Evolutionary conservation across 2,113 vertebrate species (phyloP).

Genomic region (Epinephelus moara): DNA sequence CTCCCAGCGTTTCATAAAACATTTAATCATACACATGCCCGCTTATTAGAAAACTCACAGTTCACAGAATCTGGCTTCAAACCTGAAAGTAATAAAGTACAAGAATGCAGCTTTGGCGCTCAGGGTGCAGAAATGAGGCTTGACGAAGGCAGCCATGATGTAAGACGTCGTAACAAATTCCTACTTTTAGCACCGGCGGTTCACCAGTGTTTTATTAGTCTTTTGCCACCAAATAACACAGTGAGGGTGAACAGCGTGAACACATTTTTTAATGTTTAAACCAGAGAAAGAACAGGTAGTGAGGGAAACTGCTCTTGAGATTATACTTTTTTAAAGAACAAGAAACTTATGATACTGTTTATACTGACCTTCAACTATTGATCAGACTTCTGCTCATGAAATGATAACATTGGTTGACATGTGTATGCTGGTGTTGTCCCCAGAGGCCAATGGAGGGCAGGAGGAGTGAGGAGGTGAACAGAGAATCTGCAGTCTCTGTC

Average conservation of each 20-base stretch:
- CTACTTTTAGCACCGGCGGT: conserved; percentile 25
- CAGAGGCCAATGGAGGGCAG: conserved; percentile 18
- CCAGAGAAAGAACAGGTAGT: background rate
- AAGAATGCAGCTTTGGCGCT: conserved; percentile 43
- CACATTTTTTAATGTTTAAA: background rate
- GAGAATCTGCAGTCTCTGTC: conserved; percentile 20
- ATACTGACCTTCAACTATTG: background rate
- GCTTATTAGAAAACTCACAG: conserved; percentile 11
- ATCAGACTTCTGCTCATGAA: background rate
- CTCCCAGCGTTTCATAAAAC: conserved; percentile 24
- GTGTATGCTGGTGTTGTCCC: background rate
- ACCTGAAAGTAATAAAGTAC: conserved; percentile 48
- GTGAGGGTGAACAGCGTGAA: background rate
- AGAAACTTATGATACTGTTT: background rate
- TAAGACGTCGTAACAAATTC: conserved; percentile 39
- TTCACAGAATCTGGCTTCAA: conserved; percentile 33
- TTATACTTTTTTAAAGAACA: background rate
- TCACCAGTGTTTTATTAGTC: conserved; percentile 34
- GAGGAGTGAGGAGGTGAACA: conserved; percentile 20
- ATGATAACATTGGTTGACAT: background rate
- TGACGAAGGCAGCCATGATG: conserved; percentile 37
- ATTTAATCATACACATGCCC: conserved; percentile 16
- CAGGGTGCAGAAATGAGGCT: background rate
- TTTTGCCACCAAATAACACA: conserved; percentile 24
- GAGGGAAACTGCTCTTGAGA: background rate